Base-by-base conservation (phyloP, 2,888 invertebrate genomes). In the Melolontha melolontha region DNA sequence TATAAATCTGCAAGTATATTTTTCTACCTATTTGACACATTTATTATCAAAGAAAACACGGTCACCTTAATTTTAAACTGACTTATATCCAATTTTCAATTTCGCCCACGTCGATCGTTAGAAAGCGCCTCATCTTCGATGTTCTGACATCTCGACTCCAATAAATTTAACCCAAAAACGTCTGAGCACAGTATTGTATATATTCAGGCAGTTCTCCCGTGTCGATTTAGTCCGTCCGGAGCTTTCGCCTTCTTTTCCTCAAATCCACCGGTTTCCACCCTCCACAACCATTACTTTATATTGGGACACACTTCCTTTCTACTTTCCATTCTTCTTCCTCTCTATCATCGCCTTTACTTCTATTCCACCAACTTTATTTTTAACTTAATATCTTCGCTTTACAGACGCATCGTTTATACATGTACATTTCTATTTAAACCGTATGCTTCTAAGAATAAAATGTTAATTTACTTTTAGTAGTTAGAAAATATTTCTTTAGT, bases 171-270 rank as follows among this genome's bases (percentile, higher is more conserved):
- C 66, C 66, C 63, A 71, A 75, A 75, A 75, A 52, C 34, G 75
- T 74, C 75, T 74, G 74, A 74, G 72, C 73, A 74, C 73, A 69
- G 70, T 72, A 74, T 75, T 75, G 74, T 76, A 74, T 52, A 34
- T 75, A 75, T 76, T 75, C 73, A 72, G 71, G 67, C 71, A 74
- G 75, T 75, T 75, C 70, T 72, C 74, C 73, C 71, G 73, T 69
- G 74, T 72, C 73, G 75, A 75, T 75, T 76, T 75, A 76, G 42
- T 22, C 34, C 59, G 44, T 29, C 29, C 22, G 39, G 14, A 27
- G 59, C 63, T 52, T 67, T 63, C 64, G 55, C 55, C 57, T 41
- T 50, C 47, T 69, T 63, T n/a, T 55, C 40, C 55, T 55, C 41
- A 54, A 63, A 47, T 47, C 55, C 34, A 44, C 29, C 12, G 17